phyloP scores from a whole-genome alignment of 2,113 vertebrate species.

The Charina bottae region DNA sequence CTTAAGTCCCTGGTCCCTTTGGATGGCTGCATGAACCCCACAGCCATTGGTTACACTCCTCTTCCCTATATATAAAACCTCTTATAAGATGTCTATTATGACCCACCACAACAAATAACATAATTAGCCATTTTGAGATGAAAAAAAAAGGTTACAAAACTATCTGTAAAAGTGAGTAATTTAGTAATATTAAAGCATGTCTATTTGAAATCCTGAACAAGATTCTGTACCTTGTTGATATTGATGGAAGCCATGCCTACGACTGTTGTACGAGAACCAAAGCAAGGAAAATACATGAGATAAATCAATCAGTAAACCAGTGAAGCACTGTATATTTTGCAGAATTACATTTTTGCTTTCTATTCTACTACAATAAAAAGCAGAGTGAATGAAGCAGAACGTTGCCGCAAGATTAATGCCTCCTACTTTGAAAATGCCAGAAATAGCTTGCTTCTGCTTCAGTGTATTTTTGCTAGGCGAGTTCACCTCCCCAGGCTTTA shows the following conservation, averaged over 20 bases:
- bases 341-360: constrained; percentile 25
- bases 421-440: constrained; percentile 53
- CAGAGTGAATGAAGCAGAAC: constrained; percentile 42
- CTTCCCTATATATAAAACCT: not conserved
- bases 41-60: not conserved
- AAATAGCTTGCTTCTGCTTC: constrained; percentile 45
- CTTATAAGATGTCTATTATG: not conserved
- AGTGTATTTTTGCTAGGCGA: constrained; percentile 50
- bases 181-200: not conserved
- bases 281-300: fast-evolving
- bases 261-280: not conserved
- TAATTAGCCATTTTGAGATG: fast-evolving
- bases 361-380: constrained; percentile 6
- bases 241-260: not conserved
- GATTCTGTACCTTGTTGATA: not conserved
- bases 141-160: not conserved
- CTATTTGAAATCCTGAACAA: not conserved
- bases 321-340: constrained; percentile 12
- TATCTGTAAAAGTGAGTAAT: not conserved
- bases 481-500: constrained; percentile 55
- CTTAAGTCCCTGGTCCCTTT: not conserved
- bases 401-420: constrained; percentile 53
- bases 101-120: not conserved
- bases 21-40: not conserved
- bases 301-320: not conserved